Conservation (phyloP, 1,140 invertebrate genomes). For the Neoseiulus cucumeris region DNA sequence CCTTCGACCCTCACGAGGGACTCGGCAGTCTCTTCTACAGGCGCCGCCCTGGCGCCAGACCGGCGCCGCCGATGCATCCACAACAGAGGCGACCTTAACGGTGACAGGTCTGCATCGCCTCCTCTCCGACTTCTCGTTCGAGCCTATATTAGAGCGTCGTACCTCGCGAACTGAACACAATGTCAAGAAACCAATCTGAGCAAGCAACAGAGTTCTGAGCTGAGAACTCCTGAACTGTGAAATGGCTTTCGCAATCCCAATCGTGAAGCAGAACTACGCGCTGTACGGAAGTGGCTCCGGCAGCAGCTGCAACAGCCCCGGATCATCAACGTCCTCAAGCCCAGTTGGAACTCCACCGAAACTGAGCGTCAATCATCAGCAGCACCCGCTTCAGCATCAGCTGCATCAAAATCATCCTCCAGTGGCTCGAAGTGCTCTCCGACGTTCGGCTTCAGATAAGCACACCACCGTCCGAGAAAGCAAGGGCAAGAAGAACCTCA, state of each 20-base stretch:
- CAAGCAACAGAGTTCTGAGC: too few relatives aligned
- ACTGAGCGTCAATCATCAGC: background rate
- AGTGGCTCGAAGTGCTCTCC: background rate
- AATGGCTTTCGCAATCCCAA: conserved; percentile 5
- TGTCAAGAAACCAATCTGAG: too few relatives aligned
- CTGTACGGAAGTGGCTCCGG: background rate
- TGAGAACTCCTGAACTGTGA: too few relatives aligned
- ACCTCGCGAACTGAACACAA: too few relatives aligned
- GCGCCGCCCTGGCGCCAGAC: background rate
- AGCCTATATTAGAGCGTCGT: background rate
- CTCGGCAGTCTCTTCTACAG: too few relatives aligned
- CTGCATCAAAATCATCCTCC: background rate
- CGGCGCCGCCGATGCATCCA: background rate
- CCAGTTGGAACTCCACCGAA: background rate
- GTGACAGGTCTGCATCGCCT: background rate
- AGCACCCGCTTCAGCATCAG: background rate
- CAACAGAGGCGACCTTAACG: background rate
- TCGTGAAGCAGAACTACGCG: conserved; percentile 6
- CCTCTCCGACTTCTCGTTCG: background rate
- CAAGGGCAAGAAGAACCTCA: background rate
- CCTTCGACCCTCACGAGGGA: too few relatives aligned
- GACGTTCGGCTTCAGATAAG: too few relatives aligned
- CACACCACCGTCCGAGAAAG: background rate
- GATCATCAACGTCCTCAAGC: background rate
- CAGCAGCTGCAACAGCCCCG: background rate